These are phyloP conservation scores for Climacteris rufus DNA, from an alignment of 2,113 vertebrate genomes.

Conservation along the genomic window DNA sequence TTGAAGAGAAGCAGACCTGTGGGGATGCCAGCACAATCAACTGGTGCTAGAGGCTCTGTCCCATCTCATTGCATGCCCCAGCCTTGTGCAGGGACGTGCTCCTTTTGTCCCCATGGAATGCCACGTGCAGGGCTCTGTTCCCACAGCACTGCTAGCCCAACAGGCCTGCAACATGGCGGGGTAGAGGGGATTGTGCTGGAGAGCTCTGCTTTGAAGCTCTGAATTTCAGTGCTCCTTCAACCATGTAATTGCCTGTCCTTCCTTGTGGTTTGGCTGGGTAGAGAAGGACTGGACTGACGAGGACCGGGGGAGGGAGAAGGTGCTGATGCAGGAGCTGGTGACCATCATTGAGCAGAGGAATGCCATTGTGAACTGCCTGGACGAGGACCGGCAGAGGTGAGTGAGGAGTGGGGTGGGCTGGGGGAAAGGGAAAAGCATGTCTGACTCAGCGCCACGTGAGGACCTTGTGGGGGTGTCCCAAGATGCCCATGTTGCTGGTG, in stretches of 20 bases:
- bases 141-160: background rate
- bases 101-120: background rate
- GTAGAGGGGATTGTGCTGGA: background rate
- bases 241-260: background rate
- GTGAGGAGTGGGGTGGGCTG: background rate
- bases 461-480: background rate
- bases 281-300: constrained; percentile 85
- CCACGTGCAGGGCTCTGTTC: background rate
- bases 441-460: background rate
- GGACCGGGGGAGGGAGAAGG: constrained; percentile 80
- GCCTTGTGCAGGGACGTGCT: background rate
- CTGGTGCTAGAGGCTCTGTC: background rate
- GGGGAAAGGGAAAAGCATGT: background rate
- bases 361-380: constrained; percentile 87
- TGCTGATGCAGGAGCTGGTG: constrained; percentile 86
- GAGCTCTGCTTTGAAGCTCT: background rate
- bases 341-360: constrained; percentile 90
- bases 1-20: background rate
- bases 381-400: constrained; percentile 91
- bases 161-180: background rate
- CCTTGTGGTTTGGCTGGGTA: constrained; percentile 42
- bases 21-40: background rate
- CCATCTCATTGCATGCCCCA: background rate
- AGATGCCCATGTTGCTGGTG: background rate
- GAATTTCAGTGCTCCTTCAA: background rate